Base-by-base conservation (phyloP, 1,140 invertebrate species). In the Lordiphosa collinella region DNA sequence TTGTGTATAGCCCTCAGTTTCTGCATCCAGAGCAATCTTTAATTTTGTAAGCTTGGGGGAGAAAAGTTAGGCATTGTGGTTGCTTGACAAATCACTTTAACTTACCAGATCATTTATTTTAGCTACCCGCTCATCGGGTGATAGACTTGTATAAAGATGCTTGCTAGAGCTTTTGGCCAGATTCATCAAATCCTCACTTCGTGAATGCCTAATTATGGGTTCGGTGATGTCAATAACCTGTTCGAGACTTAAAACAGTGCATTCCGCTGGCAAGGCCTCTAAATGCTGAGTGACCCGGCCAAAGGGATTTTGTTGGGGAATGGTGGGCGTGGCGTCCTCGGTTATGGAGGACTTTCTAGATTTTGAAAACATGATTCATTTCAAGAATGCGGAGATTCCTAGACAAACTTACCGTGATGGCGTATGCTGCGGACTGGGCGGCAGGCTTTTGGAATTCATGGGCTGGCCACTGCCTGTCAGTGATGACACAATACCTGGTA, bases 121-220 rank as follows among this genome's bases (percentile, higher is more conserved):
- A 10, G 91, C 90, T 36, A 93, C 90, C 46, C 93, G 89, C 51
- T 93, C 91, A 5, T 91, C 82, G 5, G 91, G 90, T 10, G 91
- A 86, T 40, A 93, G 71, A 67, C 92, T 88, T 25, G 90, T 88
- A 86, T 93, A 96, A 13, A 96, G 90, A 72, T 93, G 91, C 71
- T 92, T 92, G 34, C 95, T 95, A 12, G 92, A 92, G 56, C 93
- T 92, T 89, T 95, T 96, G 5, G 95, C 95, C 49, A 93, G 90
- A 14, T 93, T 93, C 91, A 96, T 95, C 35, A 96, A 89, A 56
- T 92, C 91, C 48, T 96, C 94, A 49, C 72, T 72, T 6, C 66
- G 63, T 1, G 62, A 51, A 18, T 73, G 58, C 6, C 57, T 36
- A 2, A 89, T 60, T 16, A 89, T 84, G 5, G 85, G 84, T 35